Evolutionary conservation across 2,797 vertebrate genomes (phyloP).

Genomic region (Chelmon rostratus): DNA sequence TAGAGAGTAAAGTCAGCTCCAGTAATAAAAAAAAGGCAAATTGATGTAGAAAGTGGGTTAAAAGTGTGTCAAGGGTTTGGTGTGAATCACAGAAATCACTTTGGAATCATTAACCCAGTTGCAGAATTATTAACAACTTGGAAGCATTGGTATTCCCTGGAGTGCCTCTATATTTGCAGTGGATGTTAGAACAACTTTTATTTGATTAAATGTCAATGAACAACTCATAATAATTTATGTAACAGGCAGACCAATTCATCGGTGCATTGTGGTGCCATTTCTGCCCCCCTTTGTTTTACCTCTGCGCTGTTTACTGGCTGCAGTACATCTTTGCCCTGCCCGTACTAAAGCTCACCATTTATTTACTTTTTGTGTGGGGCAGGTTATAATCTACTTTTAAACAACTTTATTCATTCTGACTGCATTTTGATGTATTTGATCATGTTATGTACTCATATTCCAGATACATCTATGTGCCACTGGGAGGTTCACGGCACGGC

Average conservation of each 20-base stretch:
- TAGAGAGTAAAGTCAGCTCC: not conserved
- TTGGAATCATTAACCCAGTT: conserved; percentile 50
- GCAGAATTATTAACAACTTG: conserved; percentile 47
- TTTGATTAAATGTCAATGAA: conserved; percentile 62
- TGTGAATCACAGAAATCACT: conserved; percentile 40
- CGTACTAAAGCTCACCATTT: not conserved
- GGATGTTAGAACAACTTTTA: conserved; percentile 30
- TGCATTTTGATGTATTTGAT: not conserved
- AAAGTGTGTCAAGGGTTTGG: conserved; percentile 35
- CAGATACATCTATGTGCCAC: conserved; percentile 96
- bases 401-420: not conserved
- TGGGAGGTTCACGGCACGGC: conserved; percentile 92
- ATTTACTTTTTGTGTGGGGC: not conserved
- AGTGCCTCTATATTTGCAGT: conserved; percentile 44
- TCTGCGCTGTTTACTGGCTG: conserved; percentile 2
- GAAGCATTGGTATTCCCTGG: conserved; percentile 35
- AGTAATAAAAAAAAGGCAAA: not conserved
- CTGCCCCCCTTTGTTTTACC: conserved; percentile 35
- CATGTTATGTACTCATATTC: conserved; percentile 9
- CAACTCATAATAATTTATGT: conserved; percentile 30
- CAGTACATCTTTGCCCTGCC: not conserved
- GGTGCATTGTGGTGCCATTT: conserved; percentile 21
- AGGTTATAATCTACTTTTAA: not conserved
- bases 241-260: conserved; percentile 25
- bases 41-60: conserved; percentile 18